Evolutionary conservation across 2,113 vertebrate species (phyloP), one percentile per base, ranked within the genome.

Genomic region (Megaceryle torquata): DNA sequence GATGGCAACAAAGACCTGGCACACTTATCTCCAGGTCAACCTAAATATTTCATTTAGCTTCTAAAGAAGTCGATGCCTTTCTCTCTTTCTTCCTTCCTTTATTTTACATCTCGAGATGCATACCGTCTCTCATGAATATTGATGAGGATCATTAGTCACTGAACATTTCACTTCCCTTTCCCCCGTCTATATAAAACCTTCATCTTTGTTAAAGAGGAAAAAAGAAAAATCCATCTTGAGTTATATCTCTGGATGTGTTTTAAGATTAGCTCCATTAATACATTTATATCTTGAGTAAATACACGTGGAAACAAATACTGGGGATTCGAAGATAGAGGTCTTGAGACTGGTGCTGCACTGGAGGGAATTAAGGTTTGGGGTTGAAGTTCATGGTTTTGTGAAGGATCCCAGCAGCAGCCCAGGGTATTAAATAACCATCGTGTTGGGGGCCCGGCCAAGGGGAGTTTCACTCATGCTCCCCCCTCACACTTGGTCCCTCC

Each of bases 1-100:
- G 82, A 57, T 53, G 41, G 84, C 90, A 89, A 61, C 69, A 64
- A 83, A 43, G 61, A 80, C 61, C 80, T 41, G 44, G 89, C 86
- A 89, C 5, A 61, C 86, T 87, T 90, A 56, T 91, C 95, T 93
- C 63, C 80, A 85, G 92, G 92, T 88, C 94, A 96, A 72, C 70
- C 87, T 96, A 96, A 97, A 96, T 97, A 96, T 96, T 97, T 97
- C 81, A 93, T 97, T 94, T 93, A 81, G 82, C 94, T 96, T 96
- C 93, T 95, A 37, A 88, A 95, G 94, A 78, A 96, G 91, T 96
- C 92, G 90, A 84, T 93, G 75, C 82, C 71, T 90, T 93, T 84
- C 82, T 83, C 88, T 68, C 92, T 94, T 86, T 88, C 64, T 91
- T 91, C 53, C 59, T 83, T 82, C 75, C 84, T 95, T 93, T 91